Evolutionary conservation across 2,888 invertebrate genomes (phyloP), one percentile per base, ranked within the genome.

Genomic region (Plebejus argus): DNA sequence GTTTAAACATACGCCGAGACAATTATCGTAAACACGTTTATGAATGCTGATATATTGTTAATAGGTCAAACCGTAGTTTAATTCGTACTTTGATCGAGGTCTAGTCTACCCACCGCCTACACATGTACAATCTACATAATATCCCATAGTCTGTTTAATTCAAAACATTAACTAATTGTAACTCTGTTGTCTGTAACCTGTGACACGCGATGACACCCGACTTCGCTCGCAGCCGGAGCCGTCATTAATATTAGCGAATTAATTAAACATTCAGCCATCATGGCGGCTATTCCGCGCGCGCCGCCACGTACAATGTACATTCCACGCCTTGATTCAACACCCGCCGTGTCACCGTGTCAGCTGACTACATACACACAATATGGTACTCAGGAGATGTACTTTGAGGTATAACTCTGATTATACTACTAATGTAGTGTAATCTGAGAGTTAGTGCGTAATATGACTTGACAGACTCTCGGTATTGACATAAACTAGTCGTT

Each of bases 191-290:
- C 53, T 7, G 20, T 33, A 7, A 33, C 28, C 28, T 20, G 28
- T 5, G 66, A 66, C 66, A 28, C 28, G 4, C 66, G 33, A 28
- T 10, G 23, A 61, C 61, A 23, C 61, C n/a, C n/a, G 20, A 58
- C 58, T 58, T 66, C 23, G 23, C 23, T 66, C 12, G 28, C 28
- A 66, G 28, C 66, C 15, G 66, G 66, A 18, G 33, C 66, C 15
- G 18, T 66, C 66, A 66, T 66, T 66, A 66, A 66, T 66, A 66
- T 66, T 6, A 66, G 28, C 66, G 18, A 66, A 66, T 66, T 66
- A 66, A 66, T 66, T 33, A 66, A 66, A 66, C 66, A 66, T 66
- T 66, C 66, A 66, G 66, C 5, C 15, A 18, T 28, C 1, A 15
- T 23, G 10, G 23, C 8, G 28, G 28, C 1, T 28, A 66, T 28